Base-by-base conservation (phyloP, 2,797 vertebrate genomes). In the Erethizon dorsatum region DNA sequence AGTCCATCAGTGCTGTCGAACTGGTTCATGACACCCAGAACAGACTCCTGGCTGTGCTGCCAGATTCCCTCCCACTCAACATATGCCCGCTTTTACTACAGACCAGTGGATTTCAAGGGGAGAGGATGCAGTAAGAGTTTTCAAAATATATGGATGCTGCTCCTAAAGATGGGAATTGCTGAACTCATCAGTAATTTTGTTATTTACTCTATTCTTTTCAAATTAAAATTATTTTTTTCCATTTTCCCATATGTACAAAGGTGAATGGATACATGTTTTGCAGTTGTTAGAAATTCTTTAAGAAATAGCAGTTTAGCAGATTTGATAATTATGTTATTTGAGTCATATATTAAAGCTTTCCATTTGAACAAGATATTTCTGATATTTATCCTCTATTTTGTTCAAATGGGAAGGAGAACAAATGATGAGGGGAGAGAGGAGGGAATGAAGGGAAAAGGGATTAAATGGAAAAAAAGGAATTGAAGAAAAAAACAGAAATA, bases 241-340 rank as follows among this genome's bases (percentile, higher is more conserved):
- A 65, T 73, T 91, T 94, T 33, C 12, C 2, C 6, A 3, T 41
- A 37, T 57, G 15, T 90, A 10, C 18, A 79, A 5, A 83, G 41
- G 10, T 82, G 17, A 95, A 80, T 65, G 12, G 22, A 13, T 56
- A n/a, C 2, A 24, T 79, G 6, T 75, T 22, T 67, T 78, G 83
- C 73, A 83, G 17, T 7, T n/a, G 22, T 45, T 56, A 78, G 73
- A 73, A 73, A 33, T 56, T 31, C 14, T 24, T 57, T 73, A 50
- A 33, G 26, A 63, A 93, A 83, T 20, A 50, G 52, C 33, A 3
- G 18, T 8, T 91, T 83, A 31, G 3, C 45, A 45, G 33, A 79
- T 86, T 96, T 83, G 28, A 59, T 80, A 82, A 61, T 92, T 86
- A 57, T 52, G 26, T 54, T 73, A 71, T 65, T 71, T 77, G 65